Evolutionary conservation across 2,888 invertebrate species (phyloP), one percentile per base, ranked within the genome.

Genomic region (Koerneria pararmatus): DNA sequence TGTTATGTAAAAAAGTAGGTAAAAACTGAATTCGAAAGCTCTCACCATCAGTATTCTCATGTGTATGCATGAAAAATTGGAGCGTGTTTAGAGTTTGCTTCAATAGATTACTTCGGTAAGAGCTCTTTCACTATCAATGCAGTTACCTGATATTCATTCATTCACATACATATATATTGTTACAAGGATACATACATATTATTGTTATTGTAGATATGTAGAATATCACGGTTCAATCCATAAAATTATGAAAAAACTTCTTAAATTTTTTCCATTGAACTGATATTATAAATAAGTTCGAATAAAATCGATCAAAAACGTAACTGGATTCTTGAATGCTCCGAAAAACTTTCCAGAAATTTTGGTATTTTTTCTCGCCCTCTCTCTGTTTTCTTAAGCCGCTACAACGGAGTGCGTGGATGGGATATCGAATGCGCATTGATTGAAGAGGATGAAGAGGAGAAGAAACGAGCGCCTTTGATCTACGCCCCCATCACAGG

Each of bases 361-460:
- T 5, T 48, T 24, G 49, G 3, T 5, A 8, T 24, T 3, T 27
- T 31, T 56, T n/a, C 27, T n/a, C 19, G n/a, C 24, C 32, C 15
- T 24, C 51, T 29, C 2, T 22, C 24, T n/a, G 8, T 2, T 51
- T 41, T 41, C 62, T 63, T 58, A 57, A 79, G 78, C 62, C 72
- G 77, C 6, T 82, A 70, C 74, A 80, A 80, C 68, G 80, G 79
- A 35, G 80, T 82, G 8, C 73, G 74, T 15, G 82, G 82, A 31
- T 82, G 80, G 79, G 82, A 82, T 65, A 54, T 82, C 22, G 73
- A 73, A 53, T 82, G 80, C 59, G 65, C 74, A 22, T 66, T 75
- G 70, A 74, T 74, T n/a, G 71, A 73, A 29, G 74, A 72, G 24
- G 79, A 76, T 19, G 76, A 71, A 27, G 64, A 66, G n/a, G 66